A percentile compares a stretch with the other conserved stretches of the same genome.
These are phyloP conservation scores for Amorpha juglandis DNA, from an alignment of 2,888 invertebrate genomes.

Conservation along the genomic window DNA sequence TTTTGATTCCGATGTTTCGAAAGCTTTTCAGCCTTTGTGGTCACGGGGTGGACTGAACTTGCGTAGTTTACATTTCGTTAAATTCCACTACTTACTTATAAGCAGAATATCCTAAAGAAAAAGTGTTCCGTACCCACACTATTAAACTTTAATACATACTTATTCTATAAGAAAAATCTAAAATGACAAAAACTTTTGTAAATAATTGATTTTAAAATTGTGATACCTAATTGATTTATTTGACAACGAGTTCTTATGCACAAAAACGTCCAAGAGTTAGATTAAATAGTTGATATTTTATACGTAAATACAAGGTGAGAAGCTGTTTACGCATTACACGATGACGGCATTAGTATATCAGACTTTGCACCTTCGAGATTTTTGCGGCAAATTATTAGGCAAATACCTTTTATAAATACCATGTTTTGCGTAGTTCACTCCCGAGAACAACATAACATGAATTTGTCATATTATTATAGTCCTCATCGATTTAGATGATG, in stretches of 20 bases:
- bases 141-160: too few species aligned
- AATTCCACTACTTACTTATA: too few species aligned
- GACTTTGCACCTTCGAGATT: constrained; percentile 28
- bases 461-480: not conserved
- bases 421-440: constrained; percentile 16
- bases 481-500: too few species aligned
- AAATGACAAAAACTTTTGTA: too few species aligned
- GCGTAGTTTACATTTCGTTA: too few species aligned
- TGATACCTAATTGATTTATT: too few species aligned
- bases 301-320: not conserved
- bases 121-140: too few species aligned
- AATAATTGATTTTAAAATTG: not conserved
- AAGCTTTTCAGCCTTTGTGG: too few species aligned
- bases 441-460: not conserved
- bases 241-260: constrained; percentile 3
- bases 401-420: constrained; percentile 24
- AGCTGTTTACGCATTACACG: constrained; percentile 11
- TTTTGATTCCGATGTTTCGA: too few species aligned
- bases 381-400: constrained; percentile 25
- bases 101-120: too few species aligned
- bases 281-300: not conserved
- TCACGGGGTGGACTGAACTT: too few species aligned
- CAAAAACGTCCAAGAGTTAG: not conserved
- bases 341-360: constrained; percentile 7
- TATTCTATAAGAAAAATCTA: too few species aligned